Evolutionary conservation across 2,888 invertebrate genomes (phyloP), one percentile per base, ranked within the genome.

Genomic region (Noctua pronuba): DNA sequence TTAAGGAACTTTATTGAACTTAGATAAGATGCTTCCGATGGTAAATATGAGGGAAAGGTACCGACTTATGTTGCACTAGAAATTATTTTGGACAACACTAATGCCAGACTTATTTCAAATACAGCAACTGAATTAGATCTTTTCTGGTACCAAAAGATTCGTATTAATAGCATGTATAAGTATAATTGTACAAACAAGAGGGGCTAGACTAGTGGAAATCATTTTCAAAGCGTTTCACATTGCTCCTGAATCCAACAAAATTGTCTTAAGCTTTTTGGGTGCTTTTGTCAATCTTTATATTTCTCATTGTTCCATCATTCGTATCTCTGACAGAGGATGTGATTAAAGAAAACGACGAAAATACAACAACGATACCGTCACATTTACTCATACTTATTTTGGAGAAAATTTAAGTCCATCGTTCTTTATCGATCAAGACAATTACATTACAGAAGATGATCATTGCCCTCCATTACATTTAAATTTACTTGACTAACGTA

Each of bases 21-120:
- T 75, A 82, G 88, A 88, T 88, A 88, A 86, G 78, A 73, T 79
- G 85, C 88, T 88, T 88, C 88, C 85, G 80, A 83, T 81, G n/a
- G 68, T 79, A 84, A 84, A 77, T 77, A 83, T 55, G 52, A 35
- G n/a, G 58, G 46, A 58, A 73, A 81, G 31, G 52, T 64, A 70
- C 46, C 18, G 49, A 6, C 4, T 58, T 31, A 72, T 62, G n/a
- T 31, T n/a, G 38, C 13, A 49, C 24, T 11, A n/a, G 38, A 52
- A 55, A 46, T 55, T 1, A 18, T 24, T 66, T 84, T 65, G 0
- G 46, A 41, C 35, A 49, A 21, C 13, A 35, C 4, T 58, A 16
- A 6, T 24, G 13, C 35, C 46, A n/a, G 13, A 31, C 6, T 18
- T 5, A 0, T n/a, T 55, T 55, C 24, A n/a, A 10, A 55, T 70